Evolutionary conservation across 2,888 invertebrate genomes (phyloP), one percentile per base, ranked within the genome.

Genomic region (Drosophila diplacantha): DNA sequence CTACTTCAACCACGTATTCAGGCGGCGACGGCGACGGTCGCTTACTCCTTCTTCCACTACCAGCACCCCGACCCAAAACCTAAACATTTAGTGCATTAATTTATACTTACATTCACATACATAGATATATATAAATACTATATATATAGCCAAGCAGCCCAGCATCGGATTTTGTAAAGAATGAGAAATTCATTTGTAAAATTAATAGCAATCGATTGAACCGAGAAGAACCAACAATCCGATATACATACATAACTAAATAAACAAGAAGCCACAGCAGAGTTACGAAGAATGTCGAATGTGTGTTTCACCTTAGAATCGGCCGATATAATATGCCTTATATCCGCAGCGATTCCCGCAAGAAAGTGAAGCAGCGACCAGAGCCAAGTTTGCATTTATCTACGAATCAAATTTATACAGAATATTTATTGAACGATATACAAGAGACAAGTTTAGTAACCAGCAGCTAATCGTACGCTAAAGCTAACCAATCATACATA

Each of bases 1-100:
- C 62, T 85, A 86, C 75, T 80, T 86, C 72, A 85, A 86, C 68
- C 86, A 86, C 70, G 86, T 86, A 71, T 86, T 86, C 49, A 74
- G 63, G 58, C 63, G 68, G 50, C 59, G 61, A 34, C 31, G 50
- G 38, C 46, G 66, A 37, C 29, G 74, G 46, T 38, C 37, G 22
- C 31, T 34, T n/a, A 26, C 22, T 22, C n/a, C 34, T 35, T 22
- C 38, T 12, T 14, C 44, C 20, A 9, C n/a, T 6, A 9, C 29
- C 35, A 49, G 29, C 49, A 22, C 29, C 34, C 37, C 29, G 29
- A 44, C 34, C 55, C 57, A 37, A 54, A 54, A 55, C 55, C 52
- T 53, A 63, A 64, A 53, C 61, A 24, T 52, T 38, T 65, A 65
- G 65, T 53, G 58, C 66, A 66, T 52, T 66, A 74, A 67, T 54